Conservation (phyloP, 1,140 invertebrate species). For the Atopsyche davidsoni region DNA sequence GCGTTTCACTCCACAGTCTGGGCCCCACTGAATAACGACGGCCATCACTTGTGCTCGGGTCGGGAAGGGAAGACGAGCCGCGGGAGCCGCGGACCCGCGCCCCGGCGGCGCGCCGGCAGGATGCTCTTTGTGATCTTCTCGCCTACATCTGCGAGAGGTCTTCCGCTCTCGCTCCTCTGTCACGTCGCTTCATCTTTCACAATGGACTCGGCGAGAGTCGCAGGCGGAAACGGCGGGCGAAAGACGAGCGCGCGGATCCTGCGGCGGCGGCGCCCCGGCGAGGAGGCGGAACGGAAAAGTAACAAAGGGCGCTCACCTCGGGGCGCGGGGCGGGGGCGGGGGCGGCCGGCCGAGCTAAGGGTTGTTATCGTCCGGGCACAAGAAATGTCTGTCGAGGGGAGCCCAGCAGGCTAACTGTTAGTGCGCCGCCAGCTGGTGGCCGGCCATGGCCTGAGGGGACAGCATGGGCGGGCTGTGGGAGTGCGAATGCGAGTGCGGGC, state of each 20-base stretch:
- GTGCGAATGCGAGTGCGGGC: constrained; percentile 67
- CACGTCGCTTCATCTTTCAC: too few relatives aligned
- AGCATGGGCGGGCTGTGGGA: constrained; percentile 72
- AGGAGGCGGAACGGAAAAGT: constrained; percentile 4
- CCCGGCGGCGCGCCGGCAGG: constrained; percentile 30
- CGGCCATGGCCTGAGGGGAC: constrained; percentile 64
- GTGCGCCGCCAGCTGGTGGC: constrained; percentile 80
- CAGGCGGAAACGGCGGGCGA: background rate
- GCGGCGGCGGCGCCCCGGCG: background rate
- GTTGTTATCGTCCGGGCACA: constrained; percentile 33
- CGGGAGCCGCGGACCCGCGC: constrained; percentile 23
- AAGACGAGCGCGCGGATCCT: background rate
- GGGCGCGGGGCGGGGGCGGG: constrained; percentile 37
- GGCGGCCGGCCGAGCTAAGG: constrained; percentile 43
- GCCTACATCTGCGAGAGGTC: too few relatives aligned
- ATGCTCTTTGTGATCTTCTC: too few relatives aligned
- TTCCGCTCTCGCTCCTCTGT: too few relatives aligned
- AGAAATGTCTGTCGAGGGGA: constrained; percentile 46
- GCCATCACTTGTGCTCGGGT: constrained; percentile 23
- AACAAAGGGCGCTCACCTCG: constrained; percentile 17
- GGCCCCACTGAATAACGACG: constrained; percentile 21
- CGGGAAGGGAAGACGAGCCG: constrained; percentile 23
- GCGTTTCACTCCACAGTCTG: constrained; percentile 17
- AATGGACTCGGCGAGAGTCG: too few relatives aligned
- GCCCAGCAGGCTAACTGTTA: constrained; percentile 70